phyloP scores from a whole-genome alignment of 2,888 invertebrate species.

The Yponomeuta plumbellus region DNA sequence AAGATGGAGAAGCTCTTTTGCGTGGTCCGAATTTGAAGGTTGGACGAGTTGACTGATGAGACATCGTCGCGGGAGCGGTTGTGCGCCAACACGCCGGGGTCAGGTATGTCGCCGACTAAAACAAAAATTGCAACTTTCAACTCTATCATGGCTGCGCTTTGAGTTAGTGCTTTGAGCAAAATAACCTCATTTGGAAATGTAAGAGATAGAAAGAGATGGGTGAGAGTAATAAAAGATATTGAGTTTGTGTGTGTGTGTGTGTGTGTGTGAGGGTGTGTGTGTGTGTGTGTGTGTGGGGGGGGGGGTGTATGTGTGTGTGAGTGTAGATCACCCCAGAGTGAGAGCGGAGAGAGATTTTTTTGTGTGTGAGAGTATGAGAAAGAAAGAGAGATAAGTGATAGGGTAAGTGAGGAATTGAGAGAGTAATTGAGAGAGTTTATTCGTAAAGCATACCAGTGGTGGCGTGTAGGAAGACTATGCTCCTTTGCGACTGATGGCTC shows the following conservation, averaged over 20 bases:
- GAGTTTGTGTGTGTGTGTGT: no score
- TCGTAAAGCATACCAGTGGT: conserved; percentile 78
- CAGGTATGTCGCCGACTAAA: conserved; percentile 89
- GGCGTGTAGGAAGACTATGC: conserved; percentile 89
- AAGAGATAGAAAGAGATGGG: no score
- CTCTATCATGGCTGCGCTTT: background rate
- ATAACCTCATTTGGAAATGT: no score
- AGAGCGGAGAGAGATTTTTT: no score
- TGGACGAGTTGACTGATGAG: conserved; percentile 78
- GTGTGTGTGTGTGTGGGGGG: no score
- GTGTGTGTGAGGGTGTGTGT: no score
- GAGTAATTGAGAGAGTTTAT: background rate
- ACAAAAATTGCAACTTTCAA: conserved; percentile 22
- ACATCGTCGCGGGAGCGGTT: conserved; percentile 86
- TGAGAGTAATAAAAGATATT: no score
- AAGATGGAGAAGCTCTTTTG: conserved; percentile 88
- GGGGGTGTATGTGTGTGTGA: no score
- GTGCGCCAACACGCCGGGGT: conserved; percentile 78
- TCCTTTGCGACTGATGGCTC: conserved; percentile 88
- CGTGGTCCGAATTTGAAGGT: conserved; percentile 82
- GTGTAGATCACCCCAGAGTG: no score
- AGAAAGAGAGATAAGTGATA: background rate
- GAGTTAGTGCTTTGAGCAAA: background rate
- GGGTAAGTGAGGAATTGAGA: no score
- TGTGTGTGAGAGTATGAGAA: no score